Base-by-base conservation (phyloP, 2,888 invertebrate species). In the Macrophya alboannulata region DNA sequence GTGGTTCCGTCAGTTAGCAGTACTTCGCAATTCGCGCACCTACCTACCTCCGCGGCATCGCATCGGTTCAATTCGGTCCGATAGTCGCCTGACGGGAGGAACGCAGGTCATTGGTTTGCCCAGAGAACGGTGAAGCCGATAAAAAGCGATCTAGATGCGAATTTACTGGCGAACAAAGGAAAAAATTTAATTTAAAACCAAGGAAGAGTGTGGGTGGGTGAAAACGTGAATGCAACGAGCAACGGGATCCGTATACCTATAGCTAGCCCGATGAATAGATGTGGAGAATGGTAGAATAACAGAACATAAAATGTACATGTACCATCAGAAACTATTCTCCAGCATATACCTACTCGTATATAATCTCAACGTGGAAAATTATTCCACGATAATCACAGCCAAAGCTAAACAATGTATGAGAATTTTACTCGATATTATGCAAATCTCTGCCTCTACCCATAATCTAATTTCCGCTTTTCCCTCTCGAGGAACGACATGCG, bases 371-470 rank as follows among this genome's bases (percentile, higher is more conserved):
- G 72, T 74, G 10, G 21, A 43, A 74, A 74, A 74, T 74, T 21
- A 74, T 45, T 40, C 45, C 45, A 21, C 72, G 83, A 82, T 84
- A 74, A 85, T 83, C 85, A 76, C 82, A 81, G 55, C 62, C 76
- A 59, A 21, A 40, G 79, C 40, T 45, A 59, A 85, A 81, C 85
- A 82, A 84, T 85, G 25, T 62, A 62, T 62, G 62, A 62, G 12
- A 86, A 85, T 86, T 84, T 81, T 81, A 84, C 62, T 79, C 55
- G 81, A 86, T 86, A 71, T 86, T 74, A 85, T 86, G 84, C 72
- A 45, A 72, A 72, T 62, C 84, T 84, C 76, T 85, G 85, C 71
- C 84, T 83, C 74, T 84, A 45, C 74, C 65, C 71, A 62, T 62
- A 68, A 85, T 86, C 85, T 40, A 71, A 71, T 71, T 71, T 71